Percentiles rank a stretch among this genome's conserved stretches.
Evolutionary conservation across 2,888 invertebrate species (phyloP).

Genomic region (Gastracanthus pulcherrimus): DNA sequence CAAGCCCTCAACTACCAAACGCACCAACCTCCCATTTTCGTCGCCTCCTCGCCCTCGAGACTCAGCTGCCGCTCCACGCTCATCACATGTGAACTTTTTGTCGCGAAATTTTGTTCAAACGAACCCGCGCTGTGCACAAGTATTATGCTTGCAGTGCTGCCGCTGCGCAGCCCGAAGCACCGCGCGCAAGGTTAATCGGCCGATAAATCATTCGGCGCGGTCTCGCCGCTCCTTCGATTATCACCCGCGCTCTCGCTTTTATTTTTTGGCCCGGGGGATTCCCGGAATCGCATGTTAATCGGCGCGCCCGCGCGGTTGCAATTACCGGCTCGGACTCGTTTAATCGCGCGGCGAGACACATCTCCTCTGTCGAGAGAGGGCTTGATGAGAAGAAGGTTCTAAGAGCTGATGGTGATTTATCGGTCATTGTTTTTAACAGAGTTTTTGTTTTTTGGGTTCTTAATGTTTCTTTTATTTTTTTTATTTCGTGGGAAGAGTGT

Average conservation of each 20-base stretch:
- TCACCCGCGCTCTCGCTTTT: conserved; percentile 41
- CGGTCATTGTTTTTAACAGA: not conserved
- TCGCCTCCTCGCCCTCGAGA: too few species aligned
- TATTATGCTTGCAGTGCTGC: too few species aligned
- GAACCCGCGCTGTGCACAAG: too few species aligned
- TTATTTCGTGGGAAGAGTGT: not conserved
- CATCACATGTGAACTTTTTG: too few species aligned
- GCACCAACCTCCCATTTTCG: too few species aligned
- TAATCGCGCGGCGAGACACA: conserved; percentile 39
- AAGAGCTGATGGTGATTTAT: conserved; percentile 25
- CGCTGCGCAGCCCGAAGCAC: not conserved
- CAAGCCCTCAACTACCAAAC: too few species aligned
- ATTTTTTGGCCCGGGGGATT: conserved; percentile 38
- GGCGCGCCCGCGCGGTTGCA: not conserved
- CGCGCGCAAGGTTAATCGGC: conserved; percentile 29
- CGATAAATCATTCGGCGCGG: conserved; percentile 42
- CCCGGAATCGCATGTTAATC: conserved; percentile 42
- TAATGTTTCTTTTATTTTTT: not conserved
- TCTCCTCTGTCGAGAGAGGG: too few species aligned
- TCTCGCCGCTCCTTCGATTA: conserved; percentile 50
- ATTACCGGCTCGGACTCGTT: conserved; percentile 13
- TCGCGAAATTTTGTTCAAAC: too few species aligned
- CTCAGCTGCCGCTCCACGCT: too few species aligned
- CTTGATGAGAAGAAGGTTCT: not conserved
- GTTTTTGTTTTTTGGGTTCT: not conserved